Percentiles rank a stretch among this genome's conserved stretches.
These are phyloP conservation scores for Eupithecia pulchellata DNA, from an alignment of 2,888 invertebrate species.

Conservation along the genomic window DNA sequence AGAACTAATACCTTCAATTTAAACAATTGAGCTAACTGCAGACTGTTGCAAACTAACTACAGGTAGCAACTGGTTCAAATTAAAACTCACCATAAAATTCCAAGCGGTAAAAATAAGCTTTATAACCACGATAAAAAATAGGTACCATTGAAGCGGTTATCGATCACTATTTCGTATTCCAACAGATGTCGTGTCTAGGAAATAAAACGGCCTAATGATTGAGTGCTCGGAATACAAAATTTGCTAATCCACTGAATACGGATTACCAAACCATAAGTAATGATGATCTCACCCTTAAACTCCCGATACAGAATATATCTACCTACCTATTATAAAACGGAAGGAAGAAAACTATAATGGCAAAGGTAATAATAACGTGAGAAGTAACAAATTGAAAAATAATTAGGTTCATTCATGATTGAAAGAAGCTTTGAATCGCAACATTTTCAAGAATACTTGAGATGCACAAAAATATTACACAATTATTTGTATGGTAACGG, in stretches of 20 bases:
- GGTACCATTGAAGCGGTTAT: not conserved
- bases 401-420: constrained; percentile 50
- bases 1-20: too few species aligned
- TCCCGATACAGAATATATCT: not conserved
- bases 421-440: constrained; percentile 27
- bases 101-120: not conserved
- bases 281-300: constrained; percentile 32
- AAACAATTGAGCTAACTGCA: too few species aligned
- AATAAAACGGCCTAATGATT: constrained; percentile 36
- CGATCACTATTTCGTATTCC: constrained; percentile 25
- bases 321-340: constrained; percentile 31
- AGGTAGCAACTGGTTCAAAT: too few species aligned
- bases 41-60: too few species aligned
- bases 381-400: constrained; percentile 52
- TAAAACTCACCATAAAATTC: not conserved
- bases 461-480: constrained; percentile 40
- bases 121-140: not conserved
- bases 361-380: constrained; percentile 40
- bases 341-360: constrained; percentile 45
- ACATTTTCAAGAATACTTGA: constrained; percentile 53
- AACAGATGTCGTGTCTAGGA: constrained; percentile 23
- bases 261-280: constrained; percentile 35
- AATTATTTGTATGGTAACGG: constrained; percentile 75
- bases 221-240: constrained; percentile 38
- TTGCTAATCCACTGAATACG: constrained; percentile 34